These are phyloP conservation scores for Asobara japonica DNA, from an alignment of 1,140 invertebrate species.

Conservation along the genomic window DNA sequence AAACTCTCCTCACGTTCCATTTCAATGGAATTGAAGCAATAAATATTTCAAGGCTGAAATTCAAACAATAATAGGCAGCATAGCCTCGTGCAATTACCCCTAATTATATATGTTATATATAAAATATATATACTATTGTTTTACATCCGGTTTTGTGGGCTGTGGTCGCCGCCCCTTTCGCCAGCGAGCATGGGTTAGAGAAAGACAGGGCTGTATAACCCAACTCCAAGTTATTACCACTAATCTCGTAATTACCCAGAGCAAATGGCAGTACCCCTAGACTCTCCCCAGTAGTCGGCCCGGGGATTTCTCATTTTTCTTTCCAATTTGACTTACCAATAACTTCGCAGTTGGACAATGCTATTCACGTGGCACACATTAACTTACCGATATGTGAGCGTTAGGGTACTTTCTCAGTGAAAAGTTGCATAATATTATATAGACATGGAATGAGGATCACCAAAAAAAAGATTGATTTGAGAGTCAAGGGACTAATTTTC, in stretches of 20 bases:
- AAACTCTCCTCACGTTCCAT: neutral
- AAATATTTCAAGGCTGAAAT: slow-evolving; percentile 12
- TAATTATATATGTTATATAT: slow-evolving; percentile 26
- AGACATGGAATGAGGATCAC: too few relatives aligned
- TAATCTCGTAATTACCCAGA: slow-evolving; percentile 52
- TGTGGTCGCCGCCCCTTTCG: neutral
- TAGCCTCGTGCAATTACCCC: neutral
- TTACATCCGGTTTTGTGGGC: slow-evolving; percentile 20
- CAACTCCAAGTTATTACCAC: slow-evolving; percentile 46
- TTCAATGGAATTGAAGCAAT: neutral
- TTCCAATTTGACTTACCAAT: neutral
- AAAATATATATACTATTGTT: slow-evolving; percentile 19
- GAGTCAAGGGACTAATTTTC: too few relatives aligned
- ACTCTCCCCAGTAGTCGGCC: neutral
- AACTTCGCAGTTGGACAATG: neutral
- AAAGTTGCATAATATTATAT: too few relatives aligned
- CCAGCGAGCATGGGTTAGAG: neutral
- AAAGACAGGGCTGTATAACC: slow-evolving; percentile 32
- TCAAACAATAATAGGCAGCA: neutral
- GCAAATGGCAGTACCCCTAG: slow-evolving; percentile 47
- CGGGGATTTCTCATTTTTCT: neutral
- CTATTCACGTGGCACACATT: too few relatives aligned
- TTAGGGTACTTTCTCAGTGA: too few relatives aligned
- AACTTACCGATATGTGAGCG: too few relatives aligned
- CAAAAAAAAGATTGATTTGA: too few relatives aligned